Percentiles rank a stretch among this genome's conserved stretches.
Conservation (phyloP, 2,888 invertebrate species). For the Drosophila robusta region DNA sequence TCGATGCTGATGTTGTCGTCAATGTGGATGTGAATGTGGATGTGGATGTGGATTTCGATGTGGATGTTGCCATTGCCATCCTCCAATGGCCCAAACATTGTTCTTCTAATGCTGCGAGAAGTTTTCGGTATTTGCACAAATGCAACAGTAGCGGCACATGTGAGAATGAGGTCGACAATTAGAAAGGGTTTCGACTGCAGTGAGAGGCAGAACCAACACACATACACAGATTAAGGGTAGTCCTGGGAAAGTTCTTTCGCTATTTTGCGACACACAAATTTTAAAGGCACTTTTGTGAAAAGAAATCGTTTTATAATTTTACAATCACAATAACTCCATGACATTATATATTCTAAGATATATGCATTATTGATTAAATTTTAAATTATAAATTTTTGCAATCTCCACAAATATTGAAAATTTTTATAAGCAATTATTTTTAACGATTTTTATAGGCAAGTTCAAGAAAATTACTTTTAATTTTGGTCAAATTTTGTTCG, state of each 20-base stretch:
- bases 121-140: constrained; percentile 63
- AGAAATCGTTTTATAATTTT: too few species aligned
- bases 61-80: constrained; percentile 40
- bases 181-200: constrained; percentile 33
- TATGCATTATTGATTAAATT: too few species aligned
- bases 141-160: constrained; percentile 68
- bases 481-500: too few species aligned
- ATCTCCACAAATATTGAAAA: too few species aligned
- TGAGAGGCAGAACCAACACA: constrained; percentile 6
- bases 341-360: too few species aligned
- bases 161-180: constrained; percentile 52
- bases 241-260: not conserved
- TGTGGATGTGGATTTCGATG: constrained; percentile 39
- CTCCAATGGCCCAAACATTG: constrained; percentile 36
- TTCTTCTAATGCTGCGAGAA: constrained; percentile 64
- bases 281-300: too few species aligned
- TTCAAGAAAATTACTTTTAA: too few species aligned
- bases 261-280: not conserved
- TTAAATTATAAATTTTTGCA: too few species aligned
- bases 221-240: not conserved
- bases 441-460: too few species aligned
- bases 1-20: constrained; percentile 44
- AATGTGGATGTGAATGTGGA: constrained; percentile 36
- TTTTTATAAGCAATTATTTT: too few species aligned
- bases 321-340: too few species aligned